Base-by-base conservation (phyloP, 2,113 vertebrate species). In the Sisor rabdophorus region DNA sequence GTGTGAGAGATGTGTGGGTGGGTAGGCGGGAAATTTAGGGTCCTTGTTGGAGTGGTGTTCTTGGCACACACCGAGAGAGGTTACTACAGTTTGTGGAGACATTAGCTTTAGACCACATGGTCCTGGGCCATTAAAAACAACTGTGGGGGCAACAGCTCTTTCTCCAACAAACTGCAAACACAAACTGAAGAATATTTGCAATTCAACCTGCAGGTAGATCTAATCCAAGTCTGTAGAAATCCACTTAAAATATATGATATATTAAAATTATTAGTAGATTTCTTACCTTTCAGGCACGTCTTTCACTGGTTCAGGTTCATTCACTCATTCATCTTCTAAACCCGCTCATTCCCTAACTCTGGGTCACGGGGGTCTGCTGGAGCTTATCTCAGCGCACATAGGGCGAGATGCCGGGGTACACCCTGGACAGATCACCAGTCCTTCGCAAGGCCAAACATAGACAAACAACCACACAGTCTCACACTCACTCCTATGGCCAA, bases 81-180 rank as follows among this genome's bases (percentile, higher is more conserved):
- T 77, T 77, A 13, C 50, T 40, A 32, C 58, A 71, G 67, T 71
- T 53, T 40, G 47, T 54, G 64, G 44, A 78, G 22, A 44, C 68
- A 58, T 76, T 68, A 68, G 63, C 22, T 58, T 76, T 15, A 30
- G 40, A 76, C 52, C 53, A 30, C 61, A 65, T 54, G 32, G 22
- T 24, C 16, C 32, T 32, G 16, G 22, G 30, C 61, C 44, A 67
- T 24, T 56, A 30, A 24, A 56, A 22, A 44, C 28, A 55, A 44
- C 50, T 24, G 56, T 48, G 13, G 13, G 20, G 32, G 11, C n/a
- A 54, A 52, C n/a, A n/a, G 19, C 32, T 26, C 59, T 16, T 19
- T 22, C 47, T 50, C 12, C 20, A 50, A 28, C n/a, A 58, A 13
- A 48, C 17, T 77, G 48, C 28, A 16, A 13, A 36, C 19, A 32